Evolutionary conservation across 2,888 invertebrate genomes (phyloP).

Genomic region (Polymixis flavicincta): DNA sequence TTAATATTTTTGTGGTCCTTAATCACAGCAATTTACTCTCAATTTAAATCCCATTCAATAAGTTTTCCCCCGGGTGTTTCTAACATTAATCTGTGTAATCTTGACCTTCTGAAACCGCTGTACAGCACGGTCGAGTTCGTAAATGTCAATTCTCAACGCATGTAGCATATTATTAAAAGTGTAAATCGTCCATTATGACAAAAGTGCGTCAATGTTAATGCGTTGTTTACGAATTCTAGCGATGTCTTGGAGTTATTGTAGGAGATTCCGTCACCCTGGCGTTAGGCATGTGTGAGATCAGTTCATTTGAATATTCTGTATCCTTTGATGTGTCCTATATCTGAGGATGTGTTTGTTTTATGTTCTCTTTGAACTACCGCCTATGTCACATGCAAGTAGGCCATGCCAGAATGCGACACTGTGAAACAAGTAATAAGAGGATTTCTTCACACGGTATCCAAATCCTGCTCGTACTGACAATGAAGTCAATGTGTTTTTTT

Average conservation of each 20-base stretch:
- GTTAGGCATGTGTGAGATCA: slow-evolving; percentile 21
- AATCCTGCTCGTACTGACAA: not conserved
- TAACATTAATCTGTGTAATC: not conserved
- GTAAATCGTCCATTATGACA: slow-evolving; percentile 25
- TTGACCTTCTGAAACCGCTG: slow-evolving; percentile 15
- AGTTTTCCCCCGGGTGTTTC: not conserved
- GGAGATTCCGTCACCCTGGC: slow-evolving; percentile 43
- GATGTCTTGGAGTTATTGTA: slow-evolving; percentile 38
- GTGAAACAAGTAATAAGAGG: not conserved
- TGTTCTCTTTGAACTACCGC: slow-evolving; percentile 8
- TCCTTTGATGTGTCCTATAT: slow-evolving; percentile 18
- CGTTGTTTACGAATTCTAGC: slow-evolving; percentile 39
- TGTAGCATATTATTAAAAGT: slow-evolving; percentile 14
- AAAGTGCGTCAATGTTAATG: slow-evolving; percentile 52
- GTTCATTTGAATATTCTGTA: slow-evolving; percentile 34
- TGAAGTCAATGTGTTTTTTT: no score
- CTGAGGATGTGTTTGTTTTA: slow-evolving; percentile 6
- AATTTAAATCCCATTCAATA: not conserved
- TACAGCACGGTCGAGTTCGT: not conserved
- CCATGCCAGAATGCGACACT: not conserved
- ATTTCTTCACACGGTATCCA: not conserved
- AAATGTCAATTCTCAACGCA: slow-evolving; percentile 19
- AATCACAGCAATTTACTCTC: not conserved
- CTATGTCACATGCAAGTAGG: not conserved
- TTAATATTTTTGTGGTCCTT: not conserved